Base-by-base conservation (phyloP, 2,888 invertebrate species). In the Limnephilus marmoratus region DNA sequence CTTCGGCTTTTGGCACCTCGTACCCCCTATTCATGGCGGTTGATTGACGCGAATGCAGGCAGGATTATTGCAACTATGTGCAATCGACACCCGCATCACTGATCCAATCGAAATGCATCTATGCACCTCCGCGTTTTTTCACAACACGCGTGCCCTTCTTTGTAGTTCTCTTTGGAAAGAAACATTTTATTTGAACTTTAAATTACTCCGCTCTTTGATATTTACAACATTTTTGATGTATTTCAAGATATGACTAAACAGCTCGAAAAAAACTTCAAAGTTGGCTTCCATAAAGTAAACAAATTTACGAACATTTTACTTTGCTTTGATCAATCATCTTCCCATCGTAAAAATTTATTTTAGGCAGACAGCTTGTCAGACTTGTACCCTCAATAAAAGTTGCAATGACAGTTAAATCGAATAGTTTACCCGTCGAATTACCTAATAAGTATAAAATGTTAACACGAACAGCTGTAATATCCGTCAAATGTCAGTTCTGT, bases 1-100 rank as follows among this genome's bases (percentile, higher is more conserved):
- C 88, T 89, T 89, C 80, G 88, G n/a, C 34, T 68, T 80, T 89
- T 89, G 88, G 88, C 88, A 80, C 80, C 86, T 68, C 24, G 9
- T 68, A 68, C 68, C 68, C 68, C 24, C 68, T 68, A 68, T 68
- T 68, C 68, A 68, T 68, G 68, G 68, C 68, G 68, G 68, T n/a
- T 68, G 68, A 68, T 68, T 68, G 68, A 68, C 68, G 68, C 68
- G n/a, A 68, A 68, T n/a, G 24, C 68, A 68, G 68, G 68, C 68
- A 68, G 68, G 24, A 68, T 68, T 68, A 68, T 68, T 68, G n/a
- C 68, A n/a, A 68, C 9, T 37, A 85, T 85, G 41, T 34, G 85
- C 85, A 68, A 24, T n/a, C 68, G 68, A 68, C 68, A 85, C 85
- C 85, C 41, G 85, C 85, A 85, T 85, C 85, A 24, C 85, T 85